Percentiles rank a stretch among this genome's conserved stretches.
phyloP scores from a whole-genome alignment of 2,888 invertebrate genomes.

The Ophraella communa region DNA sequence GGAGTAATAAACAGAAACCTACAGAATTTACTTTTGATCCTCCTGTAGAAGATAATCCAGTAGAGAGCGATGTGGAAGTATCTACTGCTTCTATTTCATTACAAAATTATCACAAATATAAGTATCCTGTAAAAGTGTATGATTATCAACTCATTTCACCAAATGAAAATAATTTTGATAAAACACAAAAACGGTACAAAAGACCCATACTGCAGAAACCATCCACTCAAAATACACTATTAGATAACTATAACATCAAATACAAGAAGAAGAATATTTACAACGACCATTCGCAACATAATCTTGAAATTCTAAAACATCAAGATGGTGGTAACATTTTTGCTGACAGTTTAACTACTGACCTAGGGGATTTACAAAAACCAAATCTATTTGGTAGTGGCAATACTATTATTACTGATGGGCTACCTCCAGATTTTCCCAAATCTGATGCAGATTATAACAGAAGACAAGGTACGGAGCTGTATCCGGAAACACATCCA shows the following conservation, averaged over 20 bases:
- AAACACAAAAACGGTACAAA: slow-evolving; percentile 35
- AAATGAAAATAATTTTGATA: slow-evolving; percentile 54
- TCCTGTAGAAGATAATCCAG: slow-evolving; percentile 53
- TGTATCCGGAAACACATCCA: slow-evolving; percentile 67
- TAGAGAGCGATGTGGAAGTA: slow-evolving; percentile 43
- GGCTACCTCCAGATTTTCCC: slow-evolving; percentile 64
- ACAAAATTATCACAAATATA: slow-evolving; percentile 24
- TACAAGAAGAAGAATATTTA: background rate
- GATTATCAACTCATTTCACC: slow-evolving; percentile 56
- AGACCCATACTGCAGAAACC: slow-evolving; percentile 26
- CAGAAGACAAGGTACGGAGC: slow-evolving; percentile 42
- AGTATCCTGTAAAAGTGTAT: slow-evolving; percentile 39
- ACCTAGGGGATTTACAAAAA: background rate
- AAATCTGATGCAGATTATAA: slow-evolving; percentile 29
- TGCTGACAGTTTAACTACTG: background rate
- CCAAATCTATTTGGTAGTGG: background rate
- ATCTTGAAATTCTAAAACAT: background rate
- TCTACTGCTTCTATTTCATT: slow-evolving; percentile 42
- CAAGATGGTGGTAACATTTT: background rate
- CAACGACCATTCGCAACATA: background rate
- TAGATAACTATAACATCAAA: background rate
- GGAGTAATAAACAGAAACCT: slow-evolving; percentile 69
- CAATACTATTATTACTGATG: slow-evolving; percentile 61
- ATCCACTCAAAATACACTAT: slow-evolving; percentile 20
- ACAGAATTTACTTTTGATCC: slow-evolving; percentile 48